A percentile compares a stretch with the other conserved stretches of the same genome.
These are phyloP conservation scores for Apostichopus californicus DNA, from an alignment of 35 echinoderm and acorn worm species.

Conservation along the genomic window DNA sequence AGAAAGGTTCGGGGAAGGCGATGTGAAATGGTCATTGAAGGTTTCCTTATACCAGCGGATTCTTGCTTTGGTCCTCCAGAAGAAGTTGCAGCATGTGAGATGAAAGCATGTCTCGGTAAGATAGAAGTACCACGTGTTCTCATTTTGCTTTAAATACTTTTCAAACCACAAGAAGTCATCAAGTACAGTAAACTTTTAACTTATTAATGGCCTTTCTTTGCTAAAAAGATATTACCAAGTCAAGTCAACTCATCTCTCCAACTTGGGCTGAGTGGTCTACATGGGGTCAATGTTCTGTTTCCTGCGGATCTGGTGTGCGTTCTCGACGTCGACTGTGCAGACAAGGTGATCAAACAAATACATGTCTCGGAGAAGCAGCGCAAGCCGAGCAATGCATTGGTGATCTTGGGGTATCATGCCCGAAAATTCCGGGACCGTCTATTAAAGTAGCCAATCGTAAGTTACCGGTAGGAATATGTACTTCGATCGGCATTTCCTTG, in stretches of 20 bases:
- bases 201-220: too few relatives aligned
- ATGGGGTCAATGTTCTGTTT: constrained; percentile 56
- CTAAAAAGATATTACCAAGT: too few relatives aligned
- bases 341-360: not conserved
- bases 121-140: too few relatives aligned
- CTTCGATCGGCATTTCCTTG: too few relatives aligned
- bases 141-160: too few relatives aligned
- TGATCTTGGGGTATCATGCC: not conserved
- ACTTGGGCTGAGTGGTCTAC: constrained; percentile 58
- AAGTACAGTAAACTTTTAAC: too few relatives aligned
- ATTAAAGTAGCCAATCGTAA: not conserved
- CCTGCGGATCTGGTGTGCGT: constrained; percentile 51
- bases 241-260: not conserved
- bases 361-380: not conserved
- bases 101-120: constrained; percentile 43
- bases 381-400: not conserved
- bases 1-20: constrained; percentile 14
- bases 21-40: constrained; percentile 50
- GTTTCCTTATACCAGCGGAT: constrained; percentile 16
- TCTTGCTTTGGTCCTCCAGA: constrained; percentile 40
- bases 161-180: too few relatives aligned
- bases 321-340: constrained; percentile 47
- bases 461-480: not conserved
- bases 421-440: not conserved
- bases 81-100: constrained; percentile 30